Base-by-base conservation (phyloP, 2,888 invertebrate genomes). In the Drosophila phalerata region DNA sequence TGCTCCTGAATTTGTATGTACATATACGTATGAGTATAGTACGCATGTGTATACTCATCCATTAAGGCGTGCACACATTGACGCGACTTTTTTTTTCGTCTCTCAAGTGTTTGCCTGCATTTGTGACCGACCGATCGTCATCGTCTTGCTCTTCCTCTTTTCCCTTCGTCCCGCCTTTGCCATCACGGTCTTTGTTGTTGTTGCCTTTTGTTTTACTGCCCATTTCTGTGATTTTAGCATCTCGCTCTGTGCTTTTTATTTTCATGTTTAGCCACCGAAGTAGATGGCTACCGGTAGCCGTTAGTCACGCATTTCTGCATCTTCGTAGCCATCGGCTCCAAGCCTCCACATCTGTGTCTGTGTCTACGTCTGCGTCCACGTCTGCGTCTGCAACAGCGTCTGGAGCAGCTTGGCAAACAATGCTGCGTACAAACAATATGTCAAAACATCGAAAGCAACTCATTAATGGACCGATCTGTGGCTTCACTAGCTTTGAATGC, bases 11-110 rank as follows among this genome's bases (percentile, higher is more conserved):
- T 43, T 43, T 51, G 34, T 42, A 5, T 38, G 22, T 47, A 25
- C 15, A 49, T 19, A 13, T 47, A 25, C 15, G 42, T 19, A 13
- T 32, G 25, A 19, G 38, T 67, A 4, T 22, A 22, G 22, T 22
- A 3, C 22, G 30, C 45, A 11, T 42, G 43, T 88, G 85, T 91
- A 84, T 91, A 88, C 90, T 81, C 81, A 91, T 90, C 91, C 92
- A 91, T 91, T 92, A 92, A 91, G 91, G 80, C 91, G 86, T 88
- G 90, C 87, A 90, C 90, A 91, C 91, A 91, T 88, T 89, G 90
- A 86, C 85, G 89, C 89, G 89, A 85, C 89, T 86, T 79, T 65
- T 82, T 78, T 5, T 28, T 8, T 28, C 61, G 70, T 55, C 73
- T 70, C 71, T 85, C 74, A 79, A 90, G 90, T 91, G 87, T 87